Evolutionary conservation across 2,888 invertebrate genomes (phyloP), one percentile per base, ranked within the genome.

Genomic region (Limenitis camilla): DNA sequence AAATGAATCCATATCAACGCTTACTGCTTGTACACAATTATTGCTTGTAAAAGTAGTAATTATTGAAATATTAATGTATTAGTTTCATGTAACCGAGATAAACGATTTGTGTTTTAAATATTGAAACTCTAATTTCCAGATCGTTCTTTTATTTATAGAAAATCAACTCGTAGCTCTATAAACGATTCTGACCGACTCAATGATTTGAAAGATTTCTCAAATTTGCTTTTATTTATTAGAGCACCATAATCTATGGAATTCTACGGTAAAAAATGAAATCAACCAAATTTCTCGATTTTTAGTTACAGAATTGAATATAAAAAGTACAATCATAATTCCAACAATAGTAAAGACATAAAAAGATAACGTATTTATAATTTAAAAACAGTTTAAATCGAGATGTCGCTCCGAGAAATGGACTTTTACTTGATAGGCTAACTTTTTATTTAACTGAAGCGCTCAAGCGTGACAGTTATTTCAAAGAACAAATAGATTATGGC

Each of bases 401-500:
- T 43, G 29, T 40, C 28, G 43, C 44, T 54, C 48, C 42, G 60
- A 59, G 59, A 61, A 62, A 51, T 57, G 61, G 69, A 58, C 41
- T 61, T 31, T 67, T 71, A 72, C 71, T 74, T 76, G 71, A 76
- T 77, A 74, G 72, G 67, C 72, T 71, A 76, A 76, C 70, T 78
- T 81, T 73, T 78, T 78, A 80, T 78, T 65, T 74, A 80, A 76
- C 73, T 71, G 64, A 72, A 77, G 81, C 84, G 74, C 81, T 82
- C 77, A 78, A 79, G 78, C 84, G 77, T 82, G 78, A 81, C 81
- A 83, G 79, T 82, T 82, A 78, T 85, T 84, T 82, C 80, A 81
- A 81, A 85, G 87, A 86, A 84, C 87, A 87, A 87, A 84, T 84
- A 81, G 86, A 87, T 87, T 87, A 87, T 75, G 75, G 76, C 79